Evolutionary conservation across 2,888 invertebrate species (phyloP).

Genomic region (Agrochola circellaris): DNA sequence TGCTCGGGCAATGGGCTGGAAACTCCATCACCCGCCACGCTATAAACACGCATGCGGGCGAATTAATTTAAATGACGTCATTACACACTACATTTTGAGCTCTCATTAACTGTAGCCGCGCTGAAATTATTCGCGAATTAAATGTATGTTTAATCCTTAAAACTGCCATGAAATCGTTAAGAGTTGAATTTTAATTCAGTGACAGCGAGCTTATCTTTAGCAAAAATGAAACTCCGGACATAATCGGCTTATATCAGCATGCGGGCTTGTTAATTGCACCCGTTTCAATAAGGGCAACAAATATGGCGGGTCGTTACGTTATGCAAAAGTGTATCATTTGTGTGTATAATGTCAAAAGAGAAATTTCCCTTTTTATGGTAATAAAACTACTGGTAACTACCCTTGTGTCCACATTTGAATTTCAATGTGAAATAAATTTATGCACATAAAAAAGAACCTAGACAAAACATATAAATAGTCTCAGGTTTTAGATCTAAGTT

Average conservation of each 20-base stretch:
- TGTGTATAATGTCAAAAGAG: slow-evolving; percentile 35
- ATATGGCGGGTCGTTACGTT: slow-evolving; percentile 48
- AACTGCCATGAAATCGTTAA: slow-evolving; percentile 40
- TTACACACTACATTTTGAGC: slow-evolving; percentile 50
- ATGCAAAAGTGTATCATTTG: slow-evolving; percentile 40
- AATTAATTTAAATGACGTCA: slow-evolving; percentile 72
- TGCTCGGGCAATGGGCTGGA: slow-evolving; percentile 74
- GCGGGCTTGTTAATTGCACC: slow-evolving; percentile 61
- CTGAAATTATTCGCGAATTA: slow-evolving; percentile 39
- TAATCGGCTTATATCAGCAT: slow-evolving; percentile 53
- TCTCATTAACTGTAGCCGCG: slow-evolving; percentile 33
- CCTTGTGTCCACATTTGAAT: slow-evolving; percentile 13
- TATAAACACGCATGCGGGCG: slow-evolving; percentile 71
- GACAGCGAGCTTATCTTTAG: slow-evolving; percentile 51
- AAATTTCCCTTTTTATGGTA: slow-evolving; percentile 38
- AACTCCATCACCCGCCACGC: slow-evolving; percentile 73
- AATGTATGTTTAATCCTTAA: slow-evolving; percentile 45
- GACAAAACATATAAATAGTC: slow-evolving; percentile 2
- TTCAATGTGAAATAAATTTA: slow-evolving; percentile 17
- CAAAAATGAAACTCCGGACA: slow-evolving; percentile 36
- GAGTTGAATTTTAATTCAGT: slow-evolving; percentile 38
- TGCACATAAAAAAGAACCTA: neutral
- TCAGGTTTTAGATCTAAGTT: slow-evolving; percentile 4
- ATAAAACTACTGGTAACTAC: slow-evolving; percentile 14
- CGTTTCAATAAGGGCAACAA: slow-evolving; percentile 40